Percentiles rank a stretch among this genome's conserved stretches.
Conservation (phyloP, 2,113 vertebrate genomes). For the Erythrolamprus reginae region DNA sequence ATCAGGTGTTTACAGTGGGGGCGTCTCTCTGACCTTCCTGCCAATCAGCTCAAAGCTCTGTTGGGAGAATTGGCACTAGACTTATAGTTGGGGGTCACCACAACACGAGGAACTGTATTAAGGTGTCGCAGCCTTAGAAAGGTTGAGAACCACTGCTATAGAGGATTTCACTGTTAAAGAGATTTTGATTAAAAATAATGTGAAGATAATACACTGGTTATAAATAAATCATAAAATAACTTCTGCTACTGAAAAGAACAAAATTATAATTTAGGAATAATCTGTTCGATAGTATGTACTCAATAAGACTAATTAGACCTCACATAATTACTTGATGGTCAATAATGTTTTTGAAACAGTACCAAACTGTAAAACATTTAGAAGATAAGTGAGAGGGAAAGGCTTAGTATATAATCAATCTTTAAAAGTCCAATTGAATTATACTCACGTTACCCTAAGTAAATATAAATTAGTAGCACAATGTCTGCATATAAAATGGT, state of each 20-base stretch:
- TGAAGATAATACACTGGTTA: background rate
- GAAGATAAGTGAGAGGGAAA: background rate
- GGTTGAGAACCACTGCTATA: too few relatives aligned
- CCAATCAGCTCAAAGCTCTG: too few relatives aligned
- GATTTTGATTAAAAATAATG: background rate
- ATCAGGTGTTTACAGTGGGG: too few relatives aligned
- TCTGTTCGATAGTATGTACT: background rate
- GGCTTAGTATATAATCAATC: background rate
- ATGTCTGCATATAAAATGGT: background rate
- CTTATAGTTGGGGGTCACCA: too few relatives aligned
- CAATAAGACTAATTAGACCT: background rate
- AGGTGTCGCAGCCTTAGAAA: too few relatives aligned
- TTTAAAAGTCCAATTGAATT: background rate
- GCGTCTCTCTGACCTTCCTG: too few relatives aligned
- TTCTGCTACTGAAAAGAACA: background rate
- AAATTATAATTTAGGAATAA: background rate
- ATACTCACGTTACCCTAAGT: background rate
- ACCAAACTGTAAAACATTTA: background rate
- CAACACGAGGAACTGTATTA: too few relatives aligned
- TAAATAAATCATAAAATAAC: background rate
- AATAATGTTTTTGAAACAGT: background rate
- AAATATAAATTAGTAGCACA: background rate
- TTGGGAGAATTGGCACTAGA: too few relatives aligned
- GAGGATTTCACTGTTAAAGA: background rate
- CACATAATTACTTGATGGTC: background rate